Evolutionary conservation across 1,140 invertebrate genomes (phyloP).

Genomic region (Theocolax elegans): DNA sequence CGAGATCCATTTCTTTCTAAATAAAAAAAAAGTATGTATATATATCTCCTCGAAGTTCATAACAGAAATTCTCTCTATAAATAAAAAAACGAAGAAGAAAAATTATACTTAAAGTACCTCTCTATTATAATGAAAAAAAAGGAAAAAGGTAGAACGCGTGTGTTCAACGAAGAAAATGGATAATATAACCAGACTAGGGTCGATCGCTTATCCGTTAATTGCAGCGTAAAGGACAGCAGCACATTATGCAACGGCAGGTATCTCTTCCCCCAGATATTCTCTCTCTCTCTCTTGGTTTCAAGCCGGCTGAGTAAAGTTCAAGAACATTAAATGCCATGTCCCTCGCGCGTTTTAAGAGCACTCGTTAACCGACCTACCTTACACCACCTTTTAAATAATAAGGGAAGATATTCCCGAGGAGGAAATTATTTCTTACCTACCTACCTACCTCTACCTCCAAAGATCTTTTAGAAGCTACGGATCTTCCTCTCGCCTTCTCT

Average conservation of each 20-base stretch:
- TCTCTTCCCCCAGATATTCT: background rate
- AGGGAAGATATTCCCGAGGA: background rate
- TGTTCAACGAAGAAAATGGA: no score
- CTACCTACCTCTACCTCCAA: no score
- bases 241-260: conserved; percentile 34
- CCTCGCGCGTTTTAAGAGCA: conserved; percentile 19
- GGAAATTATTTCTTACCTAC: background rate
- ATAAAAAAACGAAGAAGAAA: no score
- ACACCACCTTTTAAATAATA: conserved; percentile 15
- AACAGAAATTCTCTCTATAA: no score
- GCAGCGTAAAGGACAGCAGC: conserved; percentile 29
- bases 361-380: conserved; percentile 19
- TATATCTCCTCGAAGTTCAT: no score
- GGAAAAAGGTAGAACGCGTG: background rate
- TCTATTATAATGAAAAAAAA: no score
- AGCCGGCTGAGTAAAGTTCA: conserved; percentile 1
- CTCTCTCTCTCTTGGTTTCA: background rate
- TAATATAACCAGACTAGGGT: conserved; percentile 1
- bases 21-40: no score
- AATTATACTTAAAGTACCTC: no score
- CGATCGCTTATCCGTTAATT: conserved; percentile 38
- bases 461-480: no score
- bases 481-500: no score
- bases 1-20: no score
- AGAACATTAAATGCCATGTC: conserved; percentile 26